These are phyloP conservation scores for Limenitis camilla DNA, from an alignment of 2,888 invertebrate species.

Conservation along the genomic window DNA sequence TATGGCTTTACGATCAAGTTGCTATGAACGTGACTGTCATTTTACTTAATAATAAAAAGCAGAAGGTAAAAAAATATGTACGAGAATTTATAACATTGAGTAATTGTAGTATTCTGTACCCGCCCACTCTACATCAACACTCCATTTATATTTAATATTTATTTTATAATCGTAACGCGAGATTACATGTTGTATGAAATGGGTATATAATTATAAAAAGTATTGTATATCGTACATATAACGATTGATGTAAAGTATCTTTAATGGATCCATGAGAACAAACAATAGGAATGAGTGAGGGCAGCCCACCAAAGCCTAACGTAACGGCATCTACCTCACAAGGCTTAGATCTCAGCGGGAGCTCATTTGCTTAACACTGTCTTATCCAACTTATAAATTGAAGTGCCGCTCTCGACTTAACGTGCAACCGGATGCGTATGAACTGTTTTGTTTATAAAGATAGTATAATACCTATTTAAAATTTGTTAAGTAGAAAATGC, in stretches of 20 bases:
- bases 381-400: constrained; percentile 17
- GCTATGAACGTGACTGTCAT: constrained; percentile 6
- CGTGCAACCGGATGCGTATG: constrained; percentile 12
- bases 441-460: constrained; percentile 15
- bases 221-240: constrained; percentile 46
- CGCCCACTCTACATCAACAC: constrained; percentile 48
- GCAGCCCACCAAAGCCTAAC: constrained; percentile 51
- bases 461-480: constrained; percentile 5
- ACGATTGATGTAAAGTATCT: constrained; percentile 30
- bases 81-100: not conserved
- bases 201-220: too few relatives aligned
- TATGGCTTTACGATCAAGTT: constrained; percentile 12
- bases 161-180: too few relatives aligned
- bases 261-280: constrained; percentile 36
- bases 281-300: constrained; percentile 56
- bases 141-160: constrained; percentile 47
- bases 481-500: constrained; percentile 6
- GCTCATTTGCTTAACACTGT: constrained; percentile 23
- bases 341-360: constrained; percentile 23
- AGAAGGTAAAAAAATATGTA: not conserved
- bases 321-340: constrained; percentile 44
- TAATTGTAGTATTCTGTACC: constrained; percentile 17
- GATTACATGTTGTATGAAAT: too few relatives aligned
- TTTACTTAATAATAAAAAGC: constrained; percentile 1
- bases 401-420: constrained; percentile 11